Evolutionary conservation across 2,113 vertebrate species (phyloP), one percentile per base, ranked within the genome.

Genomic region (Dryoscopus gambensis): DNA sequence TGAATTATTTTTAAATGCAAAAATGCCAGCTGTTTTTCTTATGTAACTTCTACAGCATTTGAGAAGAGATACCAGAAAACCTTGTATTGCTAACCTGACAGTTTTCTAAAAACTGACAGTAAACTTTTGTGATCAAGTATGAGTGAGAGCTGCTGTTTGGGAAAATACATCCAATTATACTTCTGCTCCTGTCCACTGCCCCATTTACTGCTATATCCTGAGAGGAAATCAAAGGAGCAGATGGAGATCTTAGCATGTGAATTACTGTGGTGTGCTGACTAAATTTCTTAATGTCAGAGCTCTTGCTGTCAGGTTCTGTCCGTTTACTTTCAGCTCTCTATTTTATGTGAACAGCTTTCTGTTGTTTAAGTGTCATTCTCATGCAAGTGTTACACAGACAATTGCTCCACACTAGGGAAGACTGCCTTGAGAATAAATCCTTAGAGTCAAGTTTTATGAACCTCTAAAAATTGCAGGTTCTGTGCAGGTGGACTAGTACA

Each of bases 11-110:
- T 95, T 70, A 75, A 93, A 77, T 75, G 20, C 62, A 74, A 75
- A 81, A 92, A 84, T 89, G 60, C 65, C 52, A 71, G 78, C 27
- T 74, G 24, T 81, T 28, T 84, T 95, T 93, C 83, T 95, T 93
- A 87, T 4, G 39, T 79, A 86, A 86, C 75, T 30, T 84, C 35
- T 77, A 31, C n/a, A 74, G 33, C 28, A 74, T 74, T 88, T 88
- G 75, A 80, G 83, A 77, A 82, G 30, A 77, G 39, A n/a, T 75
- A 35, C 47, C 33, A 80, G 69, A 44, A 70, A 7, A 1, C 6
- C 27, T 27, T 2, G 0, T 77, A 17, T 63, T 92, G 33, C 52
- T 88, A 80, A 70, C 60, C 47, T 89, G 94, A 77, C 64, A 89
- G 64, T 35, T 84, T 93, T 42, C 56, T 93, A 23, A 90, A 91